Evolutionary conservation across 2,888 invertebrate species (phyloP).

Genomic region (Tachina lurida): DNA sequence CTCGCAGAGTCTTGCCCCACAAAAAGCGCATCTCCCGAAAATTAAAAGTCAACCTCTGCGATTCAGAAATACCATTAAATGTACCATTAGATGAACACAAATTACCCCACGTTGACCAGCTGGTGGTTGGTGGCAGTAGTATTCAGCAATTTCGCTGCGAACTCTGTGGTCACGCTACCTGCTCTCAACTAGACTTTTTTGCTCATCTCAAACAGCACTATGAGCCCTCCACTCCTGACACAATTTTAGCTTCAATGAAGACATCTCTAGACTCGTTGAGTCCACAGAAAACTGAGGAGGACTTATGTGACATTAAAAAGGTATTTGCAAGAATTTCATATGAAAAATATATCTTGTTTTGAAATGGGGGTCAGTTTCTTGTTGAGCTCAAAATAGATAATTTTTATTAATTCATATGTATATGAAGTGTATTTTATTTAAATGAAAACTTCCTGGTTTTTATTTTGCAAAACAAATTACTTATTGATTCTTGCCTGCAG

Average conservation of each 20-base stretch:
- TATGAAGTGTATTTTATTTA: no score
- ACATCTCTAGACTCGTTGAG: conserved; percentile 67
- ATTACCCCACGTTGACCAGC: conserved; percentile 59
- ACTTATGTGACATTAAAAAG: conserved; percentile 69
- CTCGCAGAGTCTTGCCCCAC: conserved; percentile 90
- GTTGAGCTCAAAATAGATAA: no score
- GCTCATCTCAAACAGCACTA: conserved; percentile 93
- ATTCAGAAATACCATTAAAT: conserved; percentile 70
- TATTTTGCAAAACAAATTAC: no score
- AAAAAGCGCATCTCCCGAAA: conserved; percentile 93
- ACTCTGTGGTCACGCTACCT: conserved; percentile 89
- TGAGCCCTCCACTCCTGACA: conserved; percentile 84
- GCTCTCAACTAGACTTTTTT: conserved; percentile 92
- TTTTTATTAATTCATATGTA: no score
- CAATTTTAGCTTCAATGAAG: conserved; percentile 71
- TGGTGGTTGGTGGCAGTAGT: conserved; percentile 44
- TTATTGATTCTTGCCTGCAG: not conserved
- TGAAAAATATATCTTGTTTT: not conserved
- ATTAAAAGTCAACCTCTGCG: conserved; percentile 84
- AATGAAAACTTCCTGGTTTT: no score
- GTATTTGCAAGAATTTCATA: conserved; percentile 38
- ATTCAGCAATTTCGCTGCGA: conserved; percentile 85
- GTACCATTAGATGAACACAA: conserved; percentile 63
- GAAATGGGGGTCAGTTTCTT: not conserved
- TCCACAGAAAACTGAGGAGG: conserved; percentile 54